Evolutionary conservation across 2,797 vertebrate genomes (phyloP).

Genomic region (Dromococcyx pavoninus): DNA sequence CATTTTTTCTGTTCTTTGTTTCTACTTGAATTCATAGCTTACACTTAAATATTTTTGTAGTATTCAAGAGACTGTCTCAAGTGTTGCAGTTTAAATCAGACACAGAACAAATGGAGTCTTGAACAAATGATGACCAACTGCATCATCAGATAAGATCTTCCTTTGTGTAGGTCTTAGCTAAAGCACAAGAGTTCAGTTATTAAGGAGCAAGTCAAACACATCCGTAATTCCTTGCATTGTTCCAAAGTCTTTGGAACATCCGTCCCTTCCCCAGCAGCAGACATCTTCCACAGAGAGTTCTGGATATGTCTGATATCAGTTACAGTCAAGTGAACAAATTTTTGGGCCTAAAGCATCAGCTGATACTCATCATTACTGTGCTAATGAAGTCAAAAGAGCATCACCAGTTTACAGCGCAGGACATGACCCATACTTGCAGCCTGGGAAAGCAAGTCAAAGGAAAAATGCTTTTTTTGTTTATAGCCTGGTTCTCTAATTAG

Average conservation of each 20-base stretch:
- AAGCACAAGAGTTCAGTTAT: neutral
- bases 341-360: neutral
- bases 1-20: neutral
- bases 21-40: neutral
- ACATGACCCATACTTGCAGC: neutral
- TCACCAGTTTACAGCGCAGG: neutral
- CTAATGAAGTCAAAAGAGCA: neutral
- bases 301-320: neutral
- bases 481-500: slow-evolving; percentile 13
- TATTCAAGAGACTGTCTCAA: neutral
- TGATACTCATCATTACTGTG: neutral
- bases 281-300: neutral
- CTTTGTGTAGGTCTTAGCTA: neutral
- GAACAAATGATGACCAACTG: neutral
- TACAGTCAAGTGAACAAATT: slow-evolving; percentile 2
- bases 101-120: neutral
- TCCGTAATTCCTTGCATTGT: neutral
- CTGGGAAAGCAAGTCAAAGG: slow-evolving; percentile 28
- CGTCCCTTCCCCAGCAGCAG: neutral
- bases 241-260: neutral
- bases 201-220: neutral
- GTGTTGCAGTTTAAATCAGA: neutral
- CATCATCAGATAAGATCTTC: neutral
- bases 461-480: slow-evolving; percentile 30
- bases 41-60: neutral